phyloP scores from a whole-genome alignment of 2,113 vertebrate genomes.

The Pagrus major region DNA sequence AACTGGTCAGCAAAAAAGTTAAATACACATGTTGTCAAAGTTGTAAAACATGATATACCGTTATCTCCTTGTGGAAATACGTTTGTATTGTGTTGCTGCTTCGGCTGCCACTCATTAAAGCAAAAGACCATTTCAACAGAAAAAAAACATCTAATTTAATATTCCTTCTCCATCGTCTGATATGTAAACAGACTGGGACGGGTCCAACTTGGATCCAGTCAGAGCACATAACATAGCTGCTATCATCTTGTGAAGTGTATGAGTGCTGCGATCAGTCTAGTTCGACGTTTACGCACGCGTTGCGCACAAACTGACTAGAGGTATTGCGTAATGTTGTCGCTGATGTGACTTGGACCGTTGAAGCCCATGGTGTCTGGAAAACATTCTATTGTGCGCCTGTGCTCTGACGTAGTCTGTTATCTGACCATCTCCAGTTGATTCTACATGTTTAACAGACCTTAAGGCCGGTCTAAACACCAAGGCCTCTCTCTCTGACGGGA shows the following conservation, averaged over 20 bases:
- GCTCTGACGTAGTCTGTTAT: no score
- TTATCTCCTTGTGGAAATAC: not conserved
- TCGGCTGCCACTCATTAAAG: not conserved
- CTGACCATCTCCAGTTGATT: not conserved
- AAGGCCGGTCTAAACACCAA: not conserved
- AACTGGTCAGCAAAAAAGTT: not conserved
- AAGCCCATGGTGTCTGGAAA: not conserved
- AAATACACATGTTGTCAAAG: not conserved
- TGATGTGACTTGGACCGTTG: not conserved
- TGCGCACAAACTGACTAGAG: not conserved
- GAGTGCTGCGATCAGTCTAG: not conserved
- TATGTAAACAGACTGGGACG: not conserved
- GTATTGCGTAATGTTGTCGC: not conserved
- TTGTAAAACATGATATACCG: not conserved
- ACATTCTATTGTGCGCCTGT: not conserved
- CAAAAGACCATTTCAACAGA: not conserved
- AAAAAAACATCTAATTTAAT: not conserved
- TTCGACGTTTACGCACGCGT: not conserved
- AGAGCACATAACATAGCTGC: not conserved
- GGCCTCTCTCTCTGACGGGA: not conserved
- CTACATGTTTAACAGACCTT: not conserved
- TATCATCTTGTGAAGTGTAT: not conserved
- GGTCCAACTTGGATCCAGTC: not conserved
- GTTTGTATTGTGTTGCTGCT: not conserved
- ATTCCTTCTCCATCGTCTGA: not conserved